phyloP scores from a whole-genome alignment of 2,888 invertebrate species.

The Hirtodrosophila confusa region DNA sequence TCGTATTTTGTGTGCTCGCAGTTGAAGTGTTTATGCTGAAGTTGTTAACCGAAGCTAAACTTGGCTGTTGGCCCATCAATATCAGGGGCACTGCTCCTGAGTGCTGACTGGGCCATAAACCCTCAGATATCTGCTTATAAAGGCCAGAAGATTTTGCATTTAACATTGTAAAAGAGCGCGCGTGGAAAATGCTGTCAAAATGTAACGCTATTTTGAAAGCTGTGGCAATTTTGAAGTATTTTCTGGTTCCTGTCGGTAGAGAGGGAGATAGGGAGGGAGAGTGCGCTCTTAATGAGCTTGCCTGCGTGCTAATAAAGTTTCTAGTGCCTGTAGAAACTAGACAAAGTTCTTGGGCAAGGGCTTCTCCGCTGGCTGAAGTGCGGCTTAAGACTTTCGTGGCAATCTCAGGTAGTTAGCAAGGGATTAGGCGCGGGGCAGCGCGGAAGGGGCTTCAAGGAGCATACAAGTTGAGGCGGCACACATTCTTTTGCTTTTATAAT shows the following conservation, averaged over 20 bases:
- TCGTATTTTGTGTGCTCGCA: constrained; percentile 11
- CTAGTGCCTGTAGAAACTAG: constrained; percentile 21
- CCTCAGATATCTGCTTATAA: constrained; percentile 45
- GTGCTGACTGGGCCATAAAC: constrained; percentile 54
- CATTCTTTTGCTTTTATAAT: too few relatives aligned
- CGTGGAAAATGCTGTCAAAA: constrained; percentile 44
- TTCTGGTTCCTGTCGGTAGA: background rate
- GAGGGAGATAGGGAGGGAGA: background rate
- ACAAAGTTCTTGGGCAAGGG: constrained; percentile 29
- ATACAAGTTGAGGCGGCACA: too few relatives aligned
- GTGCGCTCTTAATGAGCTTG: constrained; percentile 39
- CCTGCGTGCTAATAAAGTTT: constrained; percentile 51
- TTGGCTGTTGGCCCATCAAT: constrained; percentile 68
- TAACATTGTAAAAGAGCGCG: constrained; percentile 55
- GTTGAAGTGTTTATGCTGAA: constrained; percentile 67
- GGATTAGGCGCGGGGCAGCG: too few relatives aligned
- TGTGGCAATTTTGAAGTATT: constrained; percentile 42
- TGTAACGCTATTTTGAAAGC: constrained; percentile 30
- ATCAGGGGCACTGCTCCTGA: constrained; percentile 59
- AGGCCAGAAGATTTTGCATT: constrained; percentile 56
- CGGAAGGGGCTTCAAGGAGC: too few relatives aligned
- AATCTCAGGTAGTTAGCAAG: constrained; percentile 14
- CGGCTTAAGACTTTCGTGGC: constrained; percentile 40
- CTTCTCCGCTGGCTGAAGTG: constrained; percentile 30
- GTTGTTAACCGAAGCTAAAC: constrained; percentile 32